Evolutionary conservation across 2,113 vertebrate genomes (phyloP).

Genomic region (Gasterosteus aculeatus): DNA sequence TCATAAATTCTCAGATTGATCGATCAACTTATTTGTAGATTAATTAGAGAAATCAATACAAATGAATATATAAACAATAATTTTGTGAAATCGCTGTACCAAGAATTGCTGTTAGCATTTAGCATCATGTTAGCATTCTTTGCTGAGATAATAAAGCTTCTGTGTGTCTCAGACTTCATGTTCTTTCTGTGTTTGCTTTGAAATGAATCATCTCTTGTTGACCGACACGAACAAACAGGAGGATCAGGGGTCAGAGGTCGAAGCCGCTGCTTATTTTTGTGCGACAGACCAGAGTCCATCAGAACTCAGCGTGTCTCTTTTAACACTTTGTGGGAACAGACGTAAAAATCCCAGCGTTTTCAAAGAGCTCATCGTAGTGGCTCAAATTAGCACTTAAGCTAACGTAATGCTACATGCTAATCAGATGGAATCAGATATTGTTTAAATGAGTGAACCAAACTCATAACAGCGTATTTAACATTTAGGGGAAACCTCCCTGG

Average conservation of each 20-base stretch:
- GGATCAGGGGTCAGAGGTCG: constrained; percentile 5
- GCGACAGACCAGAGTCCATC: constrained; percentile 47
- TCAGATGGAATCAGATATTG: too few relatives aligned
- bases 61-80: too few relatives aligned
- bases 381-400: too few relatives aligned
- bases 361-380: too few relatives aligned
- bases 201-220: constrained; percentile 33
- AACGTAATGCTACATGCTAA: too few relatives aligned
- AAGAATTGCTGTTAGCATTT: constrained; percentile 2
- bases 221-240: constrained; percentile 16
- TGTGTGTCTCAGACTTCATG: neutral
- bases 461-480: too few relatives aligned
- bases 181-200: neutral
- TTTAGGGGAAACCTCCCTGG: too few relatives aligned
- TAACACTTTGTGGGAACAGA: neutral
- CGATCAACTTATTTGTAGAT: neutral
- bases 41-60: neutral
- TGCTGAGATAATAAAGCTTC: neutral
- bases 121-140: neutral
- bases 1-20: too few relatives aligned
- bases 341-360: too few relatives aligned
- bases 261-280: constrained; percentile 21
- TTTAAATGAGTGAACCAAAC: too few relatives aligned
- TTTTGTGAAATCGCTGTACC: too few relatives aligned
- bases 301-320: neutral